These are phyloP conservation scores for Gallinago paraguaiae DNA, from an alignment of 2,113 vertebrate genomes.

Conservation along the genomic window DNA sequence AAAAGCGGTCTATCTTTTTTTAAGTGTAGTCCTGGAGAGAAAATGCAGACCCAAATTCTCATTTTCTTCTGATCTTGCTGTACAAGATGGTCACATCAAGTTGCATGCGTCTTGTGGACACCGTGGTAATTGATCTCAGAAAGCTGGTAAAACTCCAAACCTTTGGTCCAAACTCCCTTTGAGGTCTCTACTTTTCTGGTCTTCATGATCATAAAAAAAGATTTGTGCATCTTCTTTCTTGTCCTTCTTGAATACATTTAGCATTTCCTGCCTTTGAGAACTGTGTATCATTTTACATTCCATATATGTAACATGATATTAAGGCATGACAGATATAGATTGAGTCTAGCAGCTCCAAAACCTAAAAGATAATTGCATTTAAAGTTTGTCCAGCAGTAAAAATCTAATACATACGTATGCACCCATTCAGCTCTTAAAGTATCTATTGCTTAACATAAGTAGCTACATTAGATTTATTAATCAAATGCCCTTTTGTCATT, in stretches of 20 bases:
- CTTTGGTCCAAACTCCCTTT: neutral
- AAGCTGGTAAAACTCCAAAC: constrained; percentile 65
- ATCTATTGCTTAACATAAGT: neutral
- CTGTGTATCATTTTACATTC: neutral
- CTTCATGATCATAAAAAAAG: neutral
- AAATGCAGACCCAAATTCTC: constrained; percentile 74
- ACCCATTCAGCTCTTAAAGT: neutral
- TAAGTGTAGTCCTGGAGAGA: neutral
- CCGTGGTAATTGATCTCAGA: constrained; percentile 64
- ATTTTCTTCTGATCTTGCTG: constrained; percentile 17
- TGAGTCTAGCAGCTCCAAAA: neutral
- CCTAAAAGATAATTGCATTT: neutral
- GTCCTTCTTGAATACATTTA: neutral
- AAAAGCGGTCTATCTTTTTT: neutral
- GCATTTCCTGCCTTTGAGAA: neutral
- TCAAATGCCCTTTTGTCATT: neutral
- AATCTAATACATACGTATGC: neutral
- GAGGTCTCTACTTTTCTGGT: neutral
- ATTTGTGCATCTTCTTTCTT: neutral
- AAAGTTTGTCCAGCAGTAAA: neutral
- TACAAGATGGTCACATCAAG: constrained; percentile 4
- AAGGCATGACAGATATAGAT: neutral
- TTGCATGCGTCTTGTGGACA: constrained; percentile 68
- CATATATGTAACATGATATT: neutral
- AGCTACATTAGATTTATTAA: neutral